Evolutionary conservation across 2,888 invertebrate genomes (phyloP).

Genomic region (Xestia c-nigrum): DNA sequence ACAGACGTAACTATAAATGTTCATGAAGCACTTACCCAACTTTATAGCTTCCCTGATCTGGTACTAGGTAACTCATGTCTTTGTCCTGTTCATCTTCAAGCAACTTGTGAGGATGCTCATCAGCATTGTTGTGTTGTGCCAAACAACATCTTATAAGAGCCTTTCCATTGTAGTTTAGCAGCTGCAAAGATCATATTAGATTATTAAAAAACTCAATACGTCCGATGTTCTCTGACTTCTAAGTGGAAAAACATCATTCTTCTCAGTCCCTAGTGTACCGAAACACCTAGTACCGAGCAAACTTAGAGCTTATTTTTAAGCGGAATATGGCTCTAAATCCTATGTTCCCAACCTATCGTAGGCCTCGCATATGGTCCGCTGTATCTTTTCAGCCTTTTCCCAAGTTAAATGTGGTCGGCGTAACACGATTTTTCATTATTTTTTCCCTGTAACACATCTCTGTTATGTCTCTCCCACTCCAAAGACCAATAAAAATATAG

Average conservation of each 20-base stretch:
- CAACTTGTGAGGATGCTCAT: conserved; percentile 93
- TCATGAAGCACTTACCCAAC: conserved; percentile 90
- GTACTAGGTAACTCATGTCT: conserved; percentile 93
- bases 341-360: too few relatives aligned
- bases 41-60: conserved; percentile 90
- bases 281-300: too few relatives aligned
- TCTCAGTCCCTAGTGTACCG: too few relatives aligned
- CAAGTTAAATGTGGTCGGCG: background rate
- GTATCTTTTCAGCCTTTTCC: background rate
- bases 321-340: too few relatives aligned
- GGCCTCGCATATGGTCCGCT: too few relatives aligned
- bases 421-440: too few relatives aligned
- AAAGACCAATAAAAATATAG: background rate
- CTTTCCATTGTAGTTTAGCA: conserved; percentile 83
- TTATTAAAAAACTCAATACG: background rate
- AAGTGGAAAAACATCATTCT: background rate
- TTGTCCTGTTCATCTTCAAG: conserved; percentile 92
- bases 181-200: conserved; percentile 66
- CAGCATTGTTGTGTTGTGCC: conserved; percentile 91
- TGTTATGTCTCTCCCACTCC: background rate
- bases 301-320: too few relatives aligned
- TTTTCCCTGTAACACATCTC: too few relatives aligned
- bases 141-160: conserved; percentile 93
- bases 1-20: background rate
- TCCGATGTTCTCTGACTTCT: background rate